Evolutionary conservation across 2,113 vertebrate species (phyloP).

Genomic region (Nanorana parkeri): DNA sequence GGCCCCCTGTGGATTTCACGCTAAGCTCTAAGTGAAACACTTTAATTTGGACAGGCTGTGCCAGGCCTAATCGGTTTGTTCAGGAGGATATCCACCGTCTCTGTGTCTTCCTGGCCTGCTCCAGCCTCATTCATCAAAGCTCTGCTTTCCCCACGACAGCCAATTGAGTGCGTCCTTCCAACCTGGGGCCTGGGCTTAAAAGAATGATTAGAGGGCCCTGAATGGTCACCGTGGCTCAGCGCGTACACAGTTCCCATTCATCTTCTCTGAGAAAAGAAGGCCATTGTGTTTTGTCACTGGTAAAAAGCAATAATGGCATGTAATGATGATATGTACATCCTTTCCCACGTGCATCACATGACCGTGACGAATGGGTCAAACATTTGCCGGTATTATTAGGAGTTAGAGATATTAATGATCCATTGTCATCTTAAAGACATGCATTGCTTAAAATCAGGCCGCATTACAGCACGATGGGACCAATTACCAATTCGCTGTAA

Average conservation of each 20-base stretch:
- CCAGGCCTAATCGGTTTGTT: slow-evolving; percentile 17
- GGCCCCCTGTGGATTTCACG: slow-evolving; percentile 18
- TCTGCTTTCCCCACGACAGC: too few species aligned
- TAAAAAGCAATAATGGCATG: too few species aligned
- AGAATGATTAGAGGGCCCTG: too few species aligned
- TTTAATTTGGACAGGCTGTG: slow-evolving; percentile 41
- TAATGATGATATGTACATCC: background rate
- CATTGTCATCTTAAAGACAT: background rate
- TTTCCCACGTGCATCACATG: slow-evolving; percentile 10
- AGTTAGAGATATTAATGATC: background rate
- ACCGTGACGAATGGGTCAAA: background rate
- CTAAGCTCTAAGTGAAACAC: slow-evolving; percentile 26
- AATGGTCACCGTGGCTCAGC: too few species aligned
- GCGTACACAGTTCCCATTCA: too few species aligned
- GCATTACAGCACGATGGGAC: background rate
- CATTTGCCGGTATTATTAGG: background rate
- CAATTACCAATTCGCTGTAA: too few species aligned
- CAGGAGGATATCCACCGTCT: slow-evolving; percentile 6
- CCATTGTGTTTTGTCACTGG: too few species aligned
- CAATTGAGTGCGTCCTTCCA: too few species aligned
- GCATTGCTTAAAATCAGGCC: too few species aligned
- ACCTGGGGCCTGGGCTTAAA: too few species aligned
- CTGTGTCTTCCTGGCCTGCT: background rate
- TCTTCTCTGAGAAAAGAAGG: too few species aligned
- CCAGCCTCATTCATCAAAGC: too few species aligned